Conservation (phyloP, 2,113 vertebrate species). For the Struthio camelus region DNA sequence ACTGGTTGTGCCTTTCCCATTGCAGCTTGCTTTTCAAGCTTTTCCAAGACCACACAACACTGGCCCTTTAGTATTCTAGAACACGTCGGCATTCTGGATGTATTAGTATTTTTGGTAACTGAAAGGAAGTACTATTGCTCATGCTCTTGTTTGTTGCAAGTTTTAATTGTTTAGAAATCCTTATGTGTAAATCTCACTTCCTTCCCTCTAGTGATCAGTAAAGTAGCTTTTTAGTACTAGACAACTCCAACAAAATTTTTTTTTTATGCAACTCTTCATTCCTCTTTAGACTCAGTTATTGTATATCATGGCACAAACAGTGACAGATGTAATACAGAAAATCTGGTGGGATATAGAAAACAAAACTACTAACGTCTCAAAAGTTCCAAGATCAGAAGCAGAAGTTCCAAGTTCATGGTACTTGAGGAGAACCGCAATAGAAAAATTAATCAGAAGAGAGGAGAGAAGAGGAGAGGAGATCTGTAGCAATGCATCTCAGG, state of each 20-base stretch:
- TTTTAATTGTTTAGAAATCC: conserved; percentile 19
- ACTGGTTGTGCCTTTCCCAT: not conserved
- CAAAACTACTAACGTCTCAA: not conserved
- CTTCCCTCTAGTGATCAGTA: not conserved
- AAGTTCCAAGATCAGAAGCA: not conserved
- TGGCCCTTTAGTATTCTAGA: not conserved
- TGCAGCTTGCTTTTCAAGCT: not conserved
- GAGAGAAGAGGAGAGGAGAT: not conserved
- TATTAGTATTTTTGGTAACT: not conserved
- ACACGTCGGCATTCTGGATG: not conserved
- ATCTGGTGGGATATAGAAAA: not conserved
- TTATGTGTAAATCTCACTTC: conserved; percentile 10
- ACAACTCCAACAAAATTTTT: not conserved
- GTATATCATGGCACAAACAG: not conserved
- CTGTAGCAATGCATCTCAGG: not conserved
- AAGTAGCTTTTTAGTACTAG: not conserved
- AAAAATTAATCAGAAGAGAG: not conserved
- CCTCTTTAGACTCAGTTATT: not conserved
- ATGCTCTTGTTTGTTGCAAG: not conserved
- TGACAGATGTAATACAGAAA: not conserved
- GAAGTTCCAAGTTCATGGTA: not conserved
- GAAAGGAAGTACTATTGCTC: conserved; percentile 25
- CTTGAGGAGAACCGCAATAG: not conserved
- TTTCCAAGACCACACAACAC: not conserved
- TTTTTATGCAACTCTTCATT: not conserved